Percentiles rank a stretch among this genome's conserved stretches.
phyloP scores from a whole-genome alignment of 1,140 invertebrate species.

The Odontomachus brunneus region DNA sequence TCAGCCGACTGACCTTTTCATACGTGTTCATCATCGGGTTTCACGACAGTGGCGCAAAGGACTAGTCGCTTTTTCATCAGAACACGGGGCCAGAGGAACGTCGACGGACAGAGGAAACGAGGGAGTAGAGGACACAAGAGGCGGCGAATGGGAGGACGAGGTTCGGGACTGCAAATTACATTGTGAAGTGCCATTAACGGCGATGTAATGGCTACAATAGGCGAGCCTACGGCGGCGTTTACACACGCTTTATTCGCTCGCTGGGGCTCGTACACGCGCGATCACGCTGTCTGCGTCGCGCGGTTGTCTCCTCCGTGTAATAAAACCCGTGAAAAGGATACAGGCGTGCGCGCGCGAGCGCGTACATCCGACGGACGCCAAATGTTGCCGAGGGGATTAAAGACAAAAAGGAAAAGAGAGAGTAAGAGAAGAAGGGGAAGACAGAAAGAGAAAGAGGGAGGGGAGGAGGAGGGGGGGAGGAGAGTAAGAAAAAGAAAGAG shows the following conservation, averaged over 20 bases:
- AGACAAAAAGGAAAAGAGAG: slow-evolving; percentile 72
- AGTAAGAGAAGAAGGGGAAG: background rate
- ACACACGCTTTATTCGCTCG: slow-evolving; percentile 16
- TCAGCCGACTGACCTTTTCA: slow-evolving; percentile 33
- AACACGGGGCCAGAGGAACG: background rate
- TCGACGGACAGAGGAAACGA: too few species aligned
- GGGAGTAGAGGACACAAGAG: slow-evolving; percentile 16
- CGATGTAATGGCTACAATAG: slow-evolving; percentile 76
- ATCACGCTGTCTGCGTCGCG: background rate
- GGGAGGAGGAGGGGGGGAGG: background rate
- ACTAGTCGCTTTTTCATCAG: slow-evolving; percentile 39
- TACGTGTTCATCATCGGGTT: background rate
- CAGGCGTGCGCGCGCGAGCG: slow-evolving; percentile 48
- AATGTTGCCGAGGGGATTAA: slow-evolving; percentile 80
- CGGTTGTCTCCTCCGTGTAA: slow-evolving; percentile 20
- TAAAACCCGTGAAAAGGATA: slow-evolving; percentile 56
- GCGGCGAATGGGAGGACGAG: slow-evolving; percentile 29
- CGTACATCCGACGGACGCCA: slow-evolving; percentile 74
- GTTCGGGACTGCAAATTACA: slow-evolving; percentile 73
- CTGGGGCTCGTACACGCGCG: slow-evolving; percentile 25
- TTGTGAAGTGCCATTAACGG: slow-evolving; percentile 79
- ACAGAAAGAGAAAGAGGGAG: slow-evolving; percentile 35
- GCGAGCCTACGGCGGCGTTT: slow-evolving; percentile 54
- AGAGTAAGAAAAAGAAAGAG: slow-evolving; percentile 38
- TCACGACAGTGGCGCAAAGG: slow-evolving; percentile 11